These are phyloP conservation scores for Periplaneta americana DNA, from an alignment of 1,140 invertebrate species.

Conservation along the genomic window DNA sequence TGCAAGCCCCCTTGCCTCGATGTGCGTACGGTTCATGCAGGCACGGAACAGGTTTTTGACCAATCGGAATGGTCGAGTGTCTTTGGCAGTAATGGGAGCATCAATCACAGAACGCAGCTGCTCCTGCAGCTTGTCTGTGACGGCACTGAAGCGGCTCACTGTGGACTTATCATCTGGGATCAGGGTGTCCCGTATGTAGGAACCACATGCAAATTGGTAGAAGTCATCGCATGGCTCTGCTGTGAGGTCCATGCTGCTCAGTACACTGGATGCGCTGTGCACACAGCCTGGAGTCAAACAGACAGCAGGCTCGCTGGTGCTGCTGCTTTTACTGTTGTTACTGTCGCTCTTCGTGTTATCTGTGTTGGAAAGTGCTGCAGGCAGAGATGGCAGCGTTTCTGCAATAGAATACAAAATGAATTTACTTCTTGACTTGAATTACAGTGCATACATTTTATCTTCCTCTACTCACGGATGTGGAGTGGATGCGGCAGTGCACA, in stretches of 20 bases:
- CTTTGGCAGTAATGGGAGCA: slow-evolving; percentile 52
- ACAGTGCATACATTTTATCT: no score
- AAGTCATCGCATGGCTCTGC: slow-evolving; percentile 76
- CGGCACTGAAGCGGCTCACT: slow-evolving; percentile 36
- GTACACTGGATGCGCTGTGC: slow-evolving; percentile 51
- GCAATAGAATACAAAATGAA: no score
- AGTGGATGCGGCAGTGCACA: no score
- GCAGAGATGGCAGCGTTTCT: slow-evolving; percentile 6
- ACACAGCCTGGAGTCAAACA: slow-evolving; percentile 60
- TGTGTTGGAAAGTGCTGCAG: neutral
- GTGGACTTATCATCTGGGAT: slow-evolving; percentile 51
- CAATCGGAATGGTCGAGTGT: slow-evolving; percentile 65
- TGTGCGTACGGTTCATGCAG: slow-evolving; percentile 74
- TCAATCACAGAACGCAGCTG: slow-evolving; percentile 49
- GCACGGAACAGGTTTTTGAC: slow-evolving; percentile 74
- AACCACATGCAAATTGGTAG: slow-evolving; percentile 64
- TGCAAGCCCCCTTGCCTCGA: slow-evolving; percentile 64
- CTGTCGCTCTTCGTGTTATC: no score
- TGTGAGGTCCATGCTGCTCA: slow-evolving; percentile 45
- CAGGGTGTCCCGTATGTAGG: slow-evolving; percentile 40
- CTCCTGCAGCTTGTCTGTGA: slow-evolving; percentile 41
- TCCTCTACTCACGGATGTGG: no score
- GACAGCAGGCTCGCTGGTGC: slow-evolving; percentile 31
- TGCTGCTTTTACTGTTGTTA: slow-evolving; percentile 17
- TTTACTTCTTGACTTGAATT: no score